phyloP scores from a whole-genome alignment of 2,797 vertebrate species.

The Anguilla obscura region DNA sequence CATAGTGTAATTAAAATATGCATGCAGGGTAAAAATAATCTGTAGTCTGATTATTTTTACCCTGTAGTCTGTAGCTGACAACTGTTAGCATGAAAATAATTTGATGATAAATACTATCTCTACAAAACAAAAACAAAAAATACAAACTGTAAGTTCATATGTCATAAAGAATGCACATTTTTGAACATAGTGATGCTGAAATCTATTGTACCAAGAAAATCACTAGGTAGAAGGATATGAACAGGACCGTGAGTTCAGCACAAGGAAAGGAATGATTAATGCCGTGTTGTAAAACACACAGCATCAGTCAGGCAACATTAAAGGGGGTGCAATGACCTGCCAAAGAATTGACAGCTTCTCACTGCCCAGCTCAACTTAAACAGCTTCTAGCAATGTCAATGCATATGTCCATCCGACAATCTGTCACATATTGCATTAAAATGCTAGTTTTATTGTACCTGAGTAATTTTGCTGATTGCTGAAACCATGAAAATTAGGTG shows the following conservation, averaged over 20 bases:
- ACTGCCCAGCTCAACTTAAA: not conserved
- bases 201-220: not conserved
- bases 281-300: not conserved
- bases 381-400: not conserved
- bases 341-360: not conserved
- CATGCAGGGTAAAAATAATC: not conserved
- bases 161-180: not conserved
- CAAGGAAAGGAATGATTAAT: not conserved
- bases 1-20: not conserved
- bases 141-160: not conserved
- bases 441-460: not conserved
- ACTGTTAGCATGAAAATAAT: not conserved
- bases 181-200: not conserved
- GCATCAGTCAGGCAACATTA: conserved; percentile 2
- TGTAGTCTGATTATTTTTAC: not conserved
- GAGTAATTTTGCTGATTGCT: not conserved
- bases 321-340: not conserved
- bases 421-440: not conserved
- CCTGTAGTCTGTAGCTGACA: not conserved
- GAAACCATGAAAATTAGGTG: not conserved
- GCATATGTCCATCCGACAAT: not conserved
- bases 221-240: not conserved
- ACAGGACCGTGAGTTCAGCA: not conserved
- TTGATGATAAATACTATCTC: not conserved
- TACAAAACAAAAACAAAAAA: not conserved